A percentile compares a stretch with the other conserved stretches of the same genome.
Evolutionary conservation across 2,888 invertebrate species (phyloP).

Genomic region (Limnephilus lunatus): DNA sequence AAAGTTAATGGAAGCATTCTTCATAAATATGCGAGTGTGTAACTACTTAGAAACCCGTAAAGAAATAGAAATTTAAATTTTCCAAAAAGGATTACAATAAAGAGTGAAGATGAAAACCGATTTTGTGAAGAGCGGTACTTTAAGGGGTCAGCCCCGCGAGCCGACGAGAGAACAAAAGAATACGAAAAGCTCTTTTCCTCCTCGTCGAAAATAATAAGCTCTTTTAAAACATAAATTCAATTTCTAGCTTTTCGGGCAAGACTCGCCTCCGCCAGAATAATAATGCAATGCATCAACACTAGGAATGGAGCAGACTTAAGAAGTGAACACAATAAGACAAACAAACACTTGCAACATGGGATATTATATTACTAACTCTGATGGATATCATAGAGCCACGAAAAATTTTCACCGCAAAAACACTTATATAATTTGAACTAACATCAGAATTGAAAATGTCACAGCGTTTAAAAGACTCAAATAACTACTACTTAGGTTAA

Average conservation of each 20-base stretch:
- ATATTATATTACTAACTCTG: not conserved
- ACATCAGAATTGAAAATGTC: not conserved
- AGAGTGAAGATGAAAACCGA: slow-evolving; percentile 38
- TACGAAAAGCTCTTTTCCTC: slow-evolving; percentile 41
- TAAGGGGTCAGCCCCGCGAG: slow-evolving; percentile 23
- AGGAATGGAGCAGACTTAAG: too few species aligned
- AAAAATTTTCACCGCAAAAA: not conserved
- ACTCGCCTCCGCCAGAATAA: slow-evolving; percentile 3
- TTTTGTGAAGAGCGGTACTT: slow-evolving; percentile 21
- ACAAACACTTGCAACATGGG: not conserved
- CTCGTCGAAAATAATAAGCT: slow-evolving; percentile 39
- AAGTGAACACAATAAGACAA: not conserved
- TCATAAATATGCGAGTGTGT: slow-evolving; percentile 22
- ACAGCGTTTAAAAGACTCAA: not conserved
- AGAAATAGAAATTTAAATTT: slow-evolving; percentile 14
- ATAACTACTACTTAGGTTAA: not conserved
- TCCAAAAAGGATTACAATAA: slow-evolving; percentile 30
- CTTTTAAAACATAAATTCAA: slow-evolving; percentile 42
- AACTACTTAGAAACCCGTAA: slow-evolving; percentile 8
- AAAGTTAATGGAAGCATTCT: not conserved
- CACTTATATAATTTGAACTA: not conserved
- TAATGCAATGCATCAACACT: slow-evolving; percentile 40
- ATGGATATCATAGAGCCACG: not conserved
- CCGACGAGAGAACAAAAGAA: slow-evolving; percentile 40
- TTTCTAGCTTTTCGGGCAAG: slow-evolving; percentile 40